These are phyloP conservation scores for Maniola jurtina DNA, from an alignment of 1,140 invertebrate genomes.

Conservation along the genomic window DNA sequence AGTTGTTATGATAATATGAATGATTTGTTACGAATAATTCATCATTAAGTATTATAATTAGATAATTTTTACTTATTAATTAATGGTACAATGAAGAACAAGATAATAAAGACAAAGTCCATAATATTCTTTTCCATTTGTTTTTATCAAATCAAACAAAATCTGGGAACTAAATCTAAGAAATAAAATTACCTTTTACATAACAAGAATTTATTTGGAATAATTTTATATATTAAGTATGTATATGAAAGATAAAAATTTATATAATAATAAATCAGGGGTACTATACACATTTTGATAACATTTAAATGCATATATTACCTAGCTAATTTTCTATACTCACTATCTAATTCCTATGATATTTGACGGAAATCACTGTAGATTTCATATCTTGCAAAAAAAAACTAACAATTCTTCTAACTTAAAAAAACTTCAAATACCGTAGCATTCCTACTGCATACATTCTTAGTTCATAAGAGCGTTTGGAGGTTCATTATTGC, in stretches of 20 bases:
- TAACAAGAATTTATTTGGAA: constrained; percentile 10
- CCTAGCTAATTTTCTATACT: too few species aligned
- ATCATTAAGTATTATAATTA: neutral
- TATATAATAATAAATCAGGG: neutral
- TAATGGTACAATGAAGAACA: constrained; percentile 12
- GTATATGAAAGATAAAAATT: constrained; percentile 4
- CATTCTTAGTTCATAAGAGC: too few species aligned
- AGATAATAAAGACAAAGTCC: constrained; percentile 3
- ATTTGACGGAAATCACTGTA: too few species aligned
- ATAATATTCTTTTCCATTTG: neutral
- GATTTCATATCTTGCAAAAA: too few species aligned
- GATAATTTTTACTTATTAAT: neutral
- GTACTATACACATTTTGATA: too few species aligned
- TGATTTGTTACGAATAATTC: neutral
- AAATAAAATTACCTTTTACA: neutral
- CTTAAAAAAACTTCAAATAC: too few species aligned
- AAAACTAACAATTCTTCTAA: too few species aligned
- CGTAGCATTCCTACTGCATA: too few species aligned
- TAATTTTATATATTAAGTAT: constrained; percentile 6
- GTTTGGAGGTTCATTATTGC: too few species aligned
- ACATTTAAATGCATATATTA: too few species aligned
- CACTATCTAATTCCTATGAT: too few species aligned
- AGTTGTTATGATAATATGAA: constrained; percentile 25
- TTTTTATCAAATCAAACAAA: too few species aligned
- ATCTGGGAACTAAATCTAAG: neutral